phyloP scores from a whole-genome alignment of 2,797 vertebrate species.

The Peromyscus eremicus region DNA sequence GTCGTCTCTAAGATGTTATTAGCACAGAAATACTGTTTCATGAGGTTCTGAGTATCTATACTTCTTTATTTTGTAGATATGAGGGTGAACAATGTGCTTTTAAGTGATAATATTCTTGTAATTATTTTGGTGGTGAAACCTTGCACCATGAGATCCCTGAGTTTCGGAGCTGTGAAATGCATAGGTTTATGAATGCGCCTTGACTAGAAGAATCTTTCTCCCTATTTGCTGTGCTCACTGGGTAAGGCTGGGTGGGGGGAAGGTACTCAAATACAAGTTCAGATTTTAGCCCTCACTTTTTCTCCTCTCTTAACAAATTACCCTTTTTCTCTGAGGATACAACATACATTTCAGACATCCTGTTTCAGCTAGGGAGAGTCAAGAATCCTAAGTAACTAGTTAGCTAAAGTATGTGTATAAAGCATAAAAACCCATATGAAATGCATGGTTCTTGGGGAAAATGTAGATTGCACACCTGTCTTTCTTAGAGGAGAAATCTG shows the following conservation, averaged over 20 bases:
- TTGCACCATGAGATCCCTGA: constrained; percentile 21
- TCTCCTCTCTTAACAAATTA: not conserved
- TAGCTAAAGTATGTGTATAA: constrained; percentile 4
- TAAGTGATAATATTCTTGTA: not conserved
- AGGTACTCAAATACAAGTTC: not conserved
- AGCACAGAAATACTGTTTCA: constrained; percentile 17
- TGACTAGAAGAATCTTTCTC: constrained; percentile 22
- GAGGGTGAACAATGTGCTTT: not conserved
- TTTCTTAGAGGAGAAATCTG: not conserved
- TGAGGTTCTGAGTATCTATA: not conserved
- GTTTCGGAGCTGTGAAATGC: constrained; percentile 13
- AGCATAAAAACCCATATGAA: not conserved
- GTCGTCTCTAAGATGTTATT: not conserved
- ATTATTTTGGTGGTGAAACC: constrained; percentile 44
- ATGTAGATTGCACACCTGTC: constrained; percentile 2
- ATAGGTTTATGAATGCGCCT: not conserved
- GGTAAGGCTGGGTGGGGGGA: not conserved
- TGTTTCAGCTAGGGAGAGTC: constrained; percentile 14
- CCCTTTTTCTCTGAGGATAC: constrained; percentile 45
- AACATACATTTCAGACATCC: not conserved
- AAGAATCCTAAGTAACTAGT: not conserved
- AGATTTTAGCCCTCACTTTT: not conserved
- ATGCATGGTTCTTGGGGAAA: constrained; percentile 35
- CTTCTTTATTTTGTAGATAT: not conserved
- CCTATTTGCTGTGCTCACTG: not conserved